phyloP scores from a whole-genome alignment of 2,797 vertebrate species.

The Thunnus albacares region DNA sequence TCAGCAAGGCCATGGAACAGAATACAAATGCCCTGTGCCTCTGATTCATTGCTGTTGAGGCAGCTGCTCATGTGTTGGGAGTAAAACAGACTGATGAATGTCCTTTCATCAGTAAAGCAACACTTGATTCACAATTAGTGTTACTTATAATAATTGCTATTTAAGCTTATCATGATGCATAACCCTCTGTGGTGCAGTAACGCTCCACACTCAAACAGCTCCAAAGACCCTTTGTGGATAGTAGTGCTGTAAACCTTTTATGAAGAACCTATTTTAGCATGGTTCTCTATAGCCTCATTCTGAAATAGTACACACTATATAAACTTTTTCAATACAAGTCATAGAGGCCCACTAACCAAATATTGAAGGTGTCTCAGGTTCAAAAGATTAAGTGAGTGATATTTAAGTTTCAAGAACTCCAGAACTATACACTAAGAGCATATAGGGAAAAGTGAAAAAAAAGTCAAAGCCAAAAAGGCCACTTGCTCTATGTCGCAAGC shows the following conservation, averaged over 20 bases:
- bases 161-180: not conserved
- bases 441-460: too few species aligned
- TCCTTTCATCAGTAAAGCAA: not conserved
- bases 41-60: constrained; percentile 47
- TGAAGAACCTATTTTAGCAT: too few species aligned
- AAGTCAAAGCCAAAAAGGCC: too few species aligned
- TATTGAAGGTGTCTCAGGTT: not conserved
- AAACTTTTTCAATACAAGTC: too few species aligned
- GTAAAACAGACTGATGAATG: constrained; percentile 3
- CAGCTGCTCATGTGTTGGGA: not conserved
- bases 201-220: not conserved
- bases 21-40: constrained; percentile 49
- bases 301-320: too few species aligned
- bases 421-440: too few species aligned
- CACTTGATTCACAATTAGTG: not conserved
- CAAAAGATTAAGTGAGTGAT: not conserved
- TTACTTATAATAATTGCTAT: not conserved
- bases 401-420: not conserved
- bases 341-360: not conserved
- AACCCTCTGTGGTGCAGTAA: too few species aligned
- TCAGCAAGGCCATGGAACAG: constrained; percentile 62
- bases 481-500: too few species aligned
- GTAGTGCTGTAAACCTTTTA: not conserved
- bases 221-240: not conserved
- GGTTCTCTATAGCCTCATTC: not conserved